Evolutionary conservation across 2,888 invertebrate genomes (phyloP).

Genomic region (Parelbella ahira): DNA sequence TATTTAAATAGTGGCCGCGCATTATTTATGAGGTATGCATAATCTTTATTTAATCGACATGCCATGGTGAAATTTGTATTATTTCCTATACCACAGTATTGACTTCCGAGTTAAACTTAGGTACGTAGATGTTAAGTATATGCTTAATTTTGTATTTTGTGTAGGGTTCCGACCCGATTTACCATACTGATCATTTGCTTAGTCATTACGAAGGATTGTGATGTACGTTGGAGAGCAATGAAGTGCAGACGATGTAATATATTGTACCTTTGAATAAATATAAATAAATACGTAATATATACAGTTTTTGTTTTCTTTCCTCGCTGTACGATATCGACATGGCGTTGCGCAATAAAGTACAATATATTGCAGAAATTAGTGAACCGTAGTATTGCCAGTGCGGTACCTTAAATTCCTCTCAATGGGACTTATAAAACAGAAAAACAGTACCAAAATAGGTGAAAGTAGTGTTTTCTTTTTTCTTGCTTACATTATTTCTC

Average conservation of each 20-base stretch:
- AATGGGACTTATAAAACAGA: too few species aligned
- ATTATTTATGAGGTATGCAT: constrained; percentile 57
- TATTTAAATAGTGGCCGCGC: constrained; percentile 34
- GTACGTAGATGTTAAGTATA: constrained; percentile 64
- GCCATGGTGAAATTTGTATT: constrained; percentile 62
- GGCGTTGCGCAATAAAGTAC: too few species aligned
- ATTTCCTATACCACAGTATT: constrained; percentile 74
- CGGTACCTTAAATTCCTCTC: too few species aligned
- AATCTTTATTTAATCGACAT: constrained; percentile 66
- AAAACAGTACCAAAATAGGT: too few species aligned
- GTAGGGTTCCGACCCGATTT: constrained; percentile 62
- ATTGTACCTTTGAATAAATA: constrained; percentile 79
- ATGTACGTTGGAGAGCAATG: constrained; percentile 63
- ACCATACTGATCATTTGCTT: constrained; percentile 72
- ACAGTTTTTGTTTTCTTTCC: constrained; percentile 39
- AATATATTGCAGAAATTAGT: too few species aligned
- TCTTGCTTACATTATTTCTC: too few species aligned
- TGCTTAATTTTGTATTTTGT: constrained; percentile 76
- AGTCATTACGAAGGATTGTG: constrained; percentile 69
- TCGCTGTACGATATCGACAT: too few species aligned
- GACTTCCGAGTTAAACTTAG: constrained; percentile 70
- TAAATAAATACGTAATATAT: constrained; percentile 81
- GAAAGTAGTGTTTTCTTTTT: too few species aligned
- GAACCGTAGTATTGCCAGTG: too few species aligned
- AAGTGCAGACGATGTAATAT: constrained; percentile 76